Conservation (phyloP, 1,140 invertebrate species). For the Parapsyche elsis region DNA sequence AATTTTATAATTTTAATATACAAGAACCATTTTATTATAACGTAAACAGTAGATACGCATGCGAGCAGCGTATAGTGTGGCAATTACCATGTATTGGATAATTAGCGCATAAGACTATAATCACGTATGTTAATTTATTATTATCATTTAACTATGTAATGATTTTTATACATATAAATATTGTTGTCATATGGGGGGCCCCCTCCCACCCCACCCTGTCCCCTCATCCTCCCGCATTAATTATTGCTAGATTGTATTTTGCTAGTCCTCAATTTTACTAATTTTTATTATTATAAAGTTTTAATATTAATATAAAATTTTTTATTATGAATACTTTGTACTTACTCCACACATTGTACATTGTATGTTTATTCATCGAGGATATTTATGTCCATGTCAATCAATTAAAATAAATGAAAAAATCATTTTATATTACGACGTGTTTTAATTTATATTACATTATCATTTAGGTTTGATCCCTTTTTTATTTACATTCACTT, state of each 20-base stretch:
- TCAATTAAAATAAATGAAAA: constrained; percentile 3
- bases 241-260: constrained; percentile 51
- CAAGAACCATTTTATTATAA: constrained; percentile 4
- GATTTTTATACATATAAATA: too few relatives aligned
- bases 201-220: too few relatives aligned
- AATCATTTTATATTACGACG: constrained; percentile 18
- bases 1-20: background rate
- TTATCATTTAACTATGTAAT: background rate
- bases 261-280: constrained; percentile 49
- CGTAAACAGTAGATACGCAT: background rate
- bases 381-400: too few relatives aligned
- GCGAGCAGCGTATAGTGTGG: background rate
- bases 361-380: constrained; percentile 14
- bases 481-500: too few relatives aligned
- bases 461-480: background rate
- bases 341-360: background rate
- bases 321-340: constrained; percentile 35
- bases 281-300: constrained; percentile 31
- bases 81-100: constrained; percentile 21
- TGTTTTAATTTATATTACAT: constrained; percentile 25
- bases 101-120: background rate
- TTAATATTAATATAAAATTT: background rate
- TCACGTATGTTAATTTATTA: background rate
- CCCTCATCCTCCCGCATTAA: too few relatives aligned
- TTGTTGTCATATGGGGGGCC: too few relatives aligned